Evolutionary conservation across 1,140 invertebrate genomes (phyloP), one percentile per base, ranked within the genome.

Genomic region (Drosophila setifemur): DNA sequence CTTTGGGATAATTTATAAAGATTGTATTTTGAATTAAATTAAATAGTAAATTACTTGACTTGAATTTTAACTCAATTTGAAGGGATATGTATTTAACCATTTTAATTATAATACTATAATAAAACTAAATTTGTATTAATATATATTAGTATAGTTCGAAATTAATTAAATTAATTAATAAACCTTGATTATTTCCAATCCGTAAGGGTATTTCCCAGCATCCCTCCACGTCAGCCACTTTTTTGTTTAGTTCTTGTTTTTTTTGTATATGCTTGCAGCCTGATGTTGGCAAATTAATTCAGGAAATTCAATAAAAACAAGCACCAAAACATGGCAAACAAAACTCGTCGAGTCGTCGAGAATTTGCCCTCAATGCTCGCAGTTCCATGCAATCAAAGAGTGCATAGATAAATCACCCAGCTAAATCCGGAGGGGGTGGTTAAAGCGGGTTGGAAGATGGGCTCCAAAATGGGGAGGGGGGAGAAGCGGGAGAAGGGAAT

Each of bases 301-400:
- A 74, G 75, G 81, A 85, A 85, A 85, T 85, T 85, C 79, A 85
- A 85, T 85, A 85, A 85, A 85, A 85, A 86, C 78, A 78, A 85
- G 79, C 72, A 81, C 73, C 77, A 72, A 61, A 72, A 76, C 77
- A 81, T 76, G 77, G 77, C 77, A 67, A 81, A 76, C 76, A 64
- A 64, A 81, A 75, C 57, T 76, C 57, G 73, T 42, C 57, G 60
- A 64, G 57, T 64, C 57, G 60, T 64, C 42, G 49, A 54, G 61
- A 50, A 68, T 44, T 50, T 61, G 68, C 54, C 47, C 40, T 29
- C 53, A 50, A 50, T 83, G 53, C 58, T 81, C 70, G 69, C 29
- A 67, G 74, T 75, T 68, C 61, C 63, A 57, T 79, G 79, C 81
- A 85, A 85, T 85, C 79, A 85, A 86, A 86, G 79, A 85, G 79